Base-by-base conservation (phyloP, 2,113 vertebrate genomes). In the Lophura nycthemera region DNA sequence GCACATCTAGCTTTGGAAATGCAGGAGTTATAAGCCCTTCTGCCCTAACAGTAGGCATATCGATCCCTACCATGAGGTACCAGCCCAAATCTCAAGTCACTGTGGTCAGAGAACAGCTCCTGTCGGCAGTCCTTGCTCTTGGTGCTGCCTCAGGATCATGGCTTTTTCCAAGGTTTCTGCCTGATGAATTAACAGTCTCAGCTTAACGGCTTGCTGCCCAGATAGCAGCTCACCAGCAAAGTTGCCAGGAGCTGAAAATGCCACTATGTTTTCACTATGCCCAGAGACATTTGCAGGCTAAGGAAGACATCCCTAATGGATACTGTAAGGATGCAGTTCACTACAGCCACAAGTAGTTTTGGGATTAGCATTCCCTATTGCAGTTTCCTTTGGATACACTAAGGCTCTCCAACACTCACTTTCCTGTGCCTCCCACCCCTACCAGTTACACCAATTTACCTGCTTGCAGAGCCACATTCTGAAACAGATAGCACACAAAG, bases 111-210 rank as follows among this genome's bases (percentile, higher is more conserved):
- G 36, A 83, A 48, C 25, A 3, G 20, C 0, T 8, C 9, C 64
- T 56, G 10, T 0, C 67, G 43, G n/a, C 1, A 3, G 48, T 1
- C 60, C 78, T 89, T 8, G 19, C 0, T 61, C 43, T 34, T 0
- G 36, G 10, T 0, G 45, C 64, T 83, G 78, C 75, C 76, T 47
- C 3, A 0, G 86, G 76, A 69, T 38, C 3, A 0, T 0, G 36
- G 57, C 64, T 25, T 72, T 59, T 65, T 1, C 83, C 66, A 11
- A 13, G 65, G 69, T 40, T 88, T 45, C 34, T 59, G 29, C 60
- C 57, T 15, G 32, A 25, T 1, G 16, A 69, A 7, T 5, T 3
- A 5, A 5, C 0, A 0, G 25, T 3, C 71, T 27, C 13, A 0
- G 57, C 5, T 38, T 38, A 10, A 6, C 38, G 42, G 32, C 14